Evolutionary conservation across 2,888 invertebrate species (phyloP), one percentile per base, ranked within the genome.

Genomic region (Lasioglossum leucozonium): DNA sequence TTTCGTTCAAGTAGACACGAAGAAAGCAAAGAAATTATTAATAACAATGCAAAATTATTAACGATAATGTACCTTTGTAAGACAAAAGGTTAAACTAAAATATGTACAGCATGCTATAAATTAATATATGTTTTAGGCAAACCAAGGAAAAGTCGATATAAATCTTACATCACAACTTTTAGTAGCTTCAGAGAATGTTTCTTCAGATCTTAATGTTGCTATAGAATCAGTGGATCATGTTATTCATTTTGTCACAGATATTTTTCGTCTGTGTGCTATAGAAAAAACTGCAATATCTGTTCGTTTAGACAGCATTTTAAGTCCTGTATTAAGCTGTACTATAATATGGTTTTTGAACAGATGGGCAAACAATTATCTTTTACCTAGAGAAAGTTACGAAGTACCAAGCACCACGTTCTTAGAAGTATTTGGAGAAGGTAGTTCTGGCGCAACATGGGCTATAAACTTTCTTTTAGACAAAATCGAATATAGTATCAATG

Each of bases 281-380:
- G 98, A 98, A 93, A 97, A 97, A 87, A 96, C 97, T 2, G 97
- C 97, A 0, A 95, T 97, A 37, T 96, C 97, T 82, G 97, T 97
- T 0, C 97, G 97, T 81, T 95, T 97, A 84, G 95, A 96, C 0
- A 96, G 96, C 87, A 95, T 96, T 86, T 96, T 98, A 90, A 98
- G 98, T 93, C 98, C 98, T 0, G 98, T 98, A 94, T 96, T 98
- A 2, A 97, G 97, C 2, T 96, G 97, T 69, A 97, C 97, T 0
- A 95, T 97, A 72, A 97, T 97, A 89, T 98, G 98, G 98, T 97
- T 98, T 92, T 95, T 98, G 72, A 96, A 97, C 91, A 96, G 97
- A 89, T 98, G 98, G 97, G 96, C 97, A 73, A 95, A 96, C 88
- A 96, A 97, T 0, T 98, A 98, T 93, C 95, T 98, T 83, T 95